phyloP scores from a whole-genome alignment of 2,797 vertebrate genomes.

The Danio tinwini region DNA sequence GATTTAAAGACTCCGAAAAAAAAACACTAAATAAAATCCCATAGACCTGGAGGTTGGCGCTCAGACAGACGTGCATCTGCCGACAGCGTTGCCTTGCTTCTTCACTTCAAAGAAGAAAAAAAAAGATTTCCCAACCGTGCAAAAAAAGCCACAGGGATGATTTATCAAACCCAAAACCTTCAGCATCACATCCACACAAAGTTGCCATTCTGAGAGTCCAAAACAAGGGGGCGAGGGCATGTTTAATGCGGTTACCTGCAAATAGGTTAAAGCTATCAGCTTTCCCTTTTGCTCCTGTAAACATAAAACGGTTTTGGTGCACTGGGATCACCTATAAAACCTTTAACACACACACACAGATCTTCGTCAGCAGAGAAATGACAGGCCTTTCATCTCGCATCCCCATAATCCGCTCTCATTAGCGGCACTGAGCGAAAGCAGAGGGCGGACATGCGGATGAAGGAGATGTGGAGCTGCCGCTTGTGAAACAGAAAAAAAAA shows the following conservation, averaged over 20 bases:
- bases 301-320: conserved; percentile 33
- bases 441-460: conserved; percentile 35
- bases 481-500: conserved; percentile 33
- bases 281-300: conserved; percentile 26
- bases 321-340: conserved; percentile 32
- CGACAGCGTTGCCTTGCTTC: conserved; percentile 23
- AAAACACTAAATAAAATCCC: conserved; percentile 33
- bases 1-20: conserved; percentile 20
- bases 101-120: conserved; percentile 48
- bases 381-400: conserved; percentile 48
- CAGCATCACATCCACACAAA: conserved; percentile 26
- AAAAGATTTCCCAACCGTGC: conserved; percentile 26
- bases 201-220: not conserved
- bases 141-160: conserved; percentile 44
- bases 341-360: conserved; percentile 33
- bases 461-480: conserved; percentile 26
- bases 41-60: conserved; percentile 22
- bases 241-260: conserved; percentile 35
- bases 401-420: conserved; percentile 53
- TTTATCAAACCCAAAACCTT: conserved; percentile 34
- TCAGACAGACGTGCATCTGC: conserved; percentile 14
- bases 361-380: conserved; percentile 4
- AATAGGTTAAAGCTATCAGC: conserved; percentile 35
- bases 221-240: not conserved
- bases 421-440: conserved; percentile 20